These are phyloP conservation scores for Poecilus cupreus DNA, from an alignment of 2,888 invertebrate genomes.

Conservation along the genomic window DNA sequence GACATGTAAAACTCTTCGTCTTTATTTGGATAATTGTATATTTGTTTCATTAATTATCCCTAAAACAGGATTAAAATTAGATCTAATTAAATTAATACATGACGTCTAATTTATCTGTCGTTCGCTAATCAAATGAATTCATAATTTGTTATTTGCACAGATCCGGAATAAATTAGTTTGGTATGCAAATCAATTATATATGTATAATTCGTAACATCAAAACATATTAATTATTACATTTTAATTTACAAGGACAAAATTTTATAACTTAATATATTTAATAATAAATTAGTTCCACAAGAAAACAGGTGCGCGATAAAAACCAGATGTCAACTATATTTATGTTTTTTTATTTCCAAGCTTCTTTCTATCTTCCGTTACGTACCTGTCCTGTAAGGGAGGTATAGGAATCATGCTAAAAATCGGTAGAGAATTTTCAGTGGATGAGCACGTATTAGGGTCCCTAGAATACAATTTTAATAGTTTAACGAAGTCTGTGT, in stretches of 20 bases:
- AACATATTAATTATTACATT: background rate
- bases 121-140: conserved; percentile 28
- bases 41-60: background rate
- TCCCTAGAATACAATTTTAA: no score
- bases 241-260: background rate
- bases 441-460: no score
- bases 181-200: background rate
- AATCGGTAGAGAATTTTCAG: no score
- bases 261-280: background rate
- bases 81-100: conserved; percentile 23
- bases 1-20: background rate
- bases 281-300: background rate
- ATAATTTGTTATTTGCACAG: conserved; percentile 9
- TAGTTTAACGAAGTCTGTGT: no score
- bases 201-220: conserved; percentile 8
- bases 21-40: conserved; percentile 3
- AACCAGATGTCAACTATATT: no score
- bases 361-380: no score
- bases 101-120: conserved; percentile 2
- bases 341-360: no score
- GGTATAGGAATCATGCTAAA: no score
- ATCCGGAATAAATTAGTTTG: conserved; percentile 2
- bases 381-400: no score
- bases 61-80: conserved; percentile 17
- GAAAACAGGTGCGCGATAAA: no score